Percentiles rank a stretch among this genome's conserved stretches.
phyloP scores from a whole-genome alignment of 2,888 invertebrate genomes.

The Stenchaetothrips biformis region DNA sequence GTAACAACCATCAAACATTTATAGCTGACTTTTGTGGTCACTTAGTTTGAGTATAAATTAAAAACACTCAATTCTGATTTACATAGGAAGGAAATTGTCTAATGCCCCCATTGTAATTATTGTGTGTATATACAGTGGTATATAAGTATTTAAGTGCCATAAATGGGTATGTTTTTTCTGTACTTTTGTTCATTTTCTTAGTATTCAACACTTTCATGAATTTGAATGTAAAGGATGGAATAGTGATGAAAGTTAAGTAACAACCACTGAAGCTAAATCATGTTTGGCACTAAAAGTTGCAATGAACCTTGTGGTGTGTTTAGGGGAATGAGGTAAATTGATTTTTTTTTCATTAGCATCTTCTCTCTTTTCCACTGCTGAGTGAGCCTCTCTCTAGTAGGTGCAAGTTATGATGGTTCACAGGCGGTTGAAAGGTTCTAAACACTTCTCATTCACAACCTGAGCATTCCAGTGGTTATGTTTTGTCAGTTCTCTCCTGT shows the following conservation, averaged over 20 bases:
- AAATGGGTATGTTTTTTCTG: slow-evolving; percentile 38
- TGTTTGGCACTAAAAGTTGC: too few relatives aligned
- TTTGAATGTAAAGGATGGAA: not conserved
- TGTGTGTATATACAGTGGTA: slow-evolving; percentile 38
- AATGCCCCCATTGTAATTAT: slow-evolving; percentile 35
- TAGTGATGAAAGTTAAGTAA: not conserved
- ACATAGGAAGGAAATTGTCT: not conserved
- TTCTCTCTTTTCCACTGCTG: too few relatives aligned
- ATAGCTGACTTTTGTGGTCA: not conserved
- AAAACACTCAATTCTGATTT: not conserved
- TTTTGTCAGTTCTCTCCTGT: too few relatives aligned
- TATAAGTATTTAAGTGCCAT: slow-evolving; percentile 40
- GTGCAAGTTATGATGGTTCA: too few relatives aligned
- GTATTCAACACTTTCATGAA: not conserved
- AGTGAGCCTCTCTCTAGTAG: too few relatives aligned
- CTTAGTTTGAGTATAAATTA: not conserved
- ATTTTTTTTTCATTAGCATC: too few relatives aligned
- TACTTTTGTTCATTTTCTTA: slow-evolving; percentile 31
- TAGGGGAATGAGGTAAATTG: too few relatives aligned
- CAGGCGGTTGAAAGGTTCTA: too few relatives aligned
- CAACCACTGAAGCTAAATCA: too few relatives aligned
- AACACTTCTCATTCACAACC: too few relatives aligned
- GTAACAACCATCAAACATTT: not conserved
- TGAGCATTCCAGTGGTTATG: too few relatives aligned
- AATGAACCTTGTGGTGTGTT: too few relatives aligned